These are phyloP conservation scores for Trichonephila clavipes DNA, from an alignment of 1,140 invertebrate species.

Conservation along the genomic window DNA sequence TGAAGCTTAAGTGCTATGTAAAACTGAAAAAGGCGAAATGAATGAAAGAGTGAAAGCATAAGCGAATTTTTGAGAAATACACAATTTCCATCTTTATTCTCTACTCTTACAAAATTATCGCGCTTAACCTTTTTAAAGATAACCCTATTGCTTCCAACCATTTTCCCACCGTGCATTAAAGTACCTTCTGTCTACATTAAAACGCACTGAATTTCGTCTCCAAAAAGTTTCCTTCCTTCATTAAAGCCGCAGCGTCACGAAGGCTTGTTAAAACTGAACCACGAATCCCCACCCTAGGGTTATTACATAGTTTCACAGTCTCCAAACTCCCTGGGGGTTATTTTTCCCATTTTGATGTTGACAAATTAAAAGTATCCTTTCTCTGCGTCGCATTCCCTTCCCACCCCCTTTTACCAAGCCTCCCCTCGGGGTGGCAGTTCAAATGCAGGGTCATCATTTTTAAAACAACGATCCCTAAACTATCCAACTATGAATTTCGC, in stretches of 20 bases:
- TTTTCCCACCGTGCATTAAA: neutral
- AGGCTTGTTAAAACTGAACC: conserved; percentile 22
- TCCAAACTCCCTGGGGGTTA: neutral
- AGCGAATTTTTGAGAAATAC: no score
- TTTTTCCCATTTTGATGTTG: conserved; percentile 54
- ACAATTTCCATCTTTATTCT: no score
- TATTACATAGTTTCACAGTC: conserved; percentile 24
- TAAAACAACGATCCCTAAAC: conserved; percentile 48
- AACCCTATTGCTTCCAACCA: neutral
- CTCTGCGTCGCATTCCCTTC: neutral
- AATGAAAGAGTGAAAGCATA: no score
- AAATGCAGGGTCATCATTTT: conserved; percentile 59
- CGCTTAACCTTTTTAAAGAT: neutral
- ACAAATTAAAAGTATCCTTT: conserved; percentile 60
- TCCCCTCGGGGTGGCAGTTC: neutral
- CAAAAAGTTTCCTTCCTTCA: conserved; percentile 17
- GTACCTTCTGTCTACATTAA: neutral
- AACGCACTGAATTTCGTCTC: neutral
- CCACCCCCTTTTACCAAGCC: neutral
- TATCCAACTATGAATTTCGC: conserved; percentile 54
- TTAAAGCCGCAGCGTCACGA: neutral
- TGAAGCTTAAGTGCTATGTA: no score
- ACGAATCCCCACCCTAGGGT: neutral
- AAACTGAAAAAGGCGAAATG: no score
- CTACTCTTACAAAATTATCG: no score